Percentiles rank a stretch among this genome's conserved stretches.
Conservation (phyloP, 2,797 vertebrate species). For the Acrocephalus scirpaceus region DNA sequence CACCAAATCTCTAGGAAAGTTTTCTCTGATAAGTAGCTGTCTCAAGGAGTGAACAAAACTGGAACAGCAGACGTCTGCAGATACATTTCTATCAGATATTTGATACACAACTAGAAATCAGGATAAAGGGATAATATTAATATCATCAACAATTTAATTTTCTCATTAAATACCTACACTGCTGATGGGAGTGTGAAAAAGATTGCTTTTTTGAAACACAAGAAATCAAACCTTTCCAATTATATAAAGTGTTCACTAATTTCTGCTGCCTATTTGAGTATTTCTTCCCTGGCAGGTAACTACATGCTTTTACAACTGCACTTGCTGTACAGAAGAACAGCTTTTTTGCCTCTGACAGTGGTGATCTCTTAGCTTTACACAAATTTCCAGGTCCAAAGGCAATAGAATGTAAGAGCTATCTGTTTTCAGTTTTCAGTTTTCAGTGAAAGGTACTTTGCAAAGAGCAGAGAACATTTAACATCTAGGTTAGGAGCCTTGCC, state of each 20-base stretch:
- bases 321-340: background rate
- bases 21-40: background rate
- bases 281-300: background rate
- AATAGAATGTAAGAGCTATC: background rate
- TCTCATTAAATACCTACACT: background rate
- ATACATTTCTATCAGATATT: background rate
- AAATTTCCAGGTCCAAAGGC: background rate
- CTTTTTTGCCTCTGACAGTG: background rate
- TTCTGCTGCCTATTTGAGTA: background rate
- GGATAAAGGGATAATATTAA: background rate
- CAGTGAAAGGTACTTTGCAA: background rate
- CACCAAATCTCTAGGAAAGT: background rate
- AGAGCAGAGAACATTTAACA: background rate
- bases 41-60: background rate
- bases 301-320: background rate
- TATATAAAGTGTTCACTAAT: background rate
- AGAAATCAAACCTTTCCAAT: background rate
- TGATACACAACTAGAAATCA: background rate
- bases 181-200: background rate
- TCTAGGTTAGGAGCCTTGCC: background rate
- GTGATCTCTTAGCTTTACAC: background rate
- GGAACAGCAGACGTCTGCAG: background rate
- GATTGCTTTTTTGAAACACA: background rate
- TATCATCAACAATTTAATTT: background rate
- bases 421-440: background rate